Conservation (phyloP, 1,140 invertebrate genomes). For the Drosophila pruinosa region DNA sequence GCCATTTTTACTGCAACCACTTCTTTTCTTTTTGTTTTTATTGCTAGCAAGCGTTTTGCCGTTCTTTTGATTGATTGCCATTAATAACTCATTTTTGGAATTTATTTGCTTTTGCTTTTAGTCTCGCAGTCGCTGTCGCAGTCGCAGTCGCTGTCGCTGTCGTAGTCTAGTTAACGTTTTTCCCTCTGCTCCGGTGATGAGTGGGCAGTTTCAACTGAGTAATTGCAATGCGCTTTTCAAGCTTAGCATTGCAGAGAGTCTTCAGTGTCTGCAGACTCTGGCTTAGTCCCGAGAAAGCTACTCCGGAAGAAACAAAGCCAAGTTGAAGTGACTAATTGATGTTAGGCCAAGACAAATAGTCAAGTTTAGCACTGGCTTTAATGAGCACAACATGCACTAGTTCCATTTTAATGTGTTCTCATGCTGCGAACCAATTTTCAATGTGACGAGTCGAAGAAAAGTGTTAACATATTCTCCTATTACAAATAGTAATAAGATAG, state of each 20-base stretch:
- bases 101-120: conserved; percentile 67
- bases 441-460: too few relatives aligned
- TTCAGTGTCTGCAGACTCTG: not conserved
- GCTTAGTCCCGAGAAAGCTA: not conserved
- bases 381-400: not conserved
- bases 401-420: not conserved
- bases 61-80: conserved; percentile 74
- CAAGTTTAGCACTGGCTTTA: not conserved
- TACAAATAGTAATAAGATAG: too few relatives aligned
- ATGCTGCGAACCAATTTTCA: not conserved
- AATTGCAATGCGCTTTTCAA: conserved; percentile 18
- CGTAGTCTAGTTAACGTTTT: conserved; percentile 20
- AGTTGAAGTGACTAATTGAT: conserved; percentile 11
- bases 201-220: conserved; percentile 27
- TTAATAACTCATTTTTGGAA: conserved; percentile 77
- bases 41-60: conserved; percentile 52
- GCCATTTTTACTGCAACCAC: conserved; percentile 28
- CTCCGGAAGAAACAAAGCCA: not conserved
- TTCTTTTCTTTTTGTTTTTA: conserved; percentile 18
- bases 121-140: not conserved
- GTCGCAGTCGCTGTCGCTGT: not conserved
- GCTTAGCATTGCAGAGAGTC: not conserved
- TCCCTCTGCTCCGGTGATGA: not conserved
- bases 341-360: not conserved
- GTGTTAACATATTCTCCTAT: too few relatives aligned